Evolutionary conservation across 1,140 invertebrate species (phyloP), one percentile per base, ranked within the genome.

Genomic region (Pseudomyrmex dendroicus): DNA sequence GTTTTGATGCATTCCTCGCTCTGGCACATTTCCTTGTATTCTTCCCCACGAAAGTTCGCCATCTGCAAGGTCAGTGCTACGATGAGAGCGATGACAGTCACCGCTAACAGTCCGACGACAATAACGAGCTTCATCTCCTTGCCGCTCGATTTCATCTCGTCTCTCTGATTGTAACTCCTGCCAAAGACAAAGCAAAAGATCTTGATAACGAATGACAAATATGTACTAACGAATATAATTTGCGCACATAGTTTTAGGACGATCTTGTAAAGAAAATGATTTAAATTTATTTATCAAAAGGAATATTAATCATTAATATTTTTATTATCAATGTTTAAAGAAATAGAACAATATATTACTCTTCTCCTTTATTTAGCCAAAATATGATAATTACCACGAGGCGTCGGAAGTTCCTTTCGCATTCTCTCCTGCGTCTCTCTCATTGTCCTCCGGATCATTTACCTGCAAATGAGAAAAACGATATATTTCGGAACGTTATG

Each of bases 1-100:
- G 94, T 94, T 82, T 91, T 93, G 13, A 94, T 92, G 84, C 94
- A 94, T 82, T 93, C 93, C 68, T 94, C 93, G 74, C 85, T 94
- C 84, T 94, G 94, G 68, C 94, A 94, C 91, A 93, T 93, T 86
- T 94, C 92, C 83, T 91, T 92, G 86, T 94, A 92, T 73, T 92
- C 91, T 25, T 91, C 82, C 46, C 89, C 92, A 17, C 89, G 87
- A 84, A 92, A 94, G 57, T 92, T 86, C 12, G 90, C 87, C 85
- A 92, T 92, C 80, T 94, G 94, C 62, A 94, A 89, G 52, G 91
- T 91, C 70, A 94, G 70, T 61, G 93, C 92, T 25, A 91, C 89
- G 7, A 93, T 88, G 48, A 94, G 86, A 13, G 92, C 93, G 84
- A 94, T 91, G 87, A 94, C 93, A 63, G 92, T 91, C 5, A 94